These are phyloP conservation scores for Megastigmus dorsalis DNA, from an alignment of 2,888 invertebrate genomes.

Conservation along the genomic window DNA sequence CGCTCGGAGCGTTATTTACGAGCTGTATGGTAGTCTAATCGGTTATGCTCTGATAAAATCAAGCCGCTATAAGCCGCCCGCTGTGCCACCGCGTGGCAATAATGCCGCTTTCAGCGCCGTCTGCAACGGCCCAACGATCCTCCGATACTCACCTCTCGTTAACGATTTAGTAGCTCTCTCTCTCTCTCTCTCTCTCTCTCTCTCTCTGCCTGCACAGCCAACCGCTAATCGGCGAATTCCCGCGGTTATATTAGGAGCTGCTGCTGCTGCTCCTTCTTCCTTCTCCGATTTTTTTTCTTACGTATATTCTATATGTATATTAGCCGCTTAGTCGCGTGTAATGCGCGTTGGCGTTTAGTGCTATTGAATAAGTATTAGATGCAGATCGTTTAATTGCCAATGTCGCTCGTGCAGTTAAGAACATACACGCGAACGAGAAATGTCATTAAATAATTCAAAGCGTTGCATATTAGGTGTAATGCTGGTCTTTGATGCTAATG, in stretches of 20 bases:
- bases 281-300: slow-evolving; percentile 1
- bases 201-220: no score
- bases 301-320: background rate
- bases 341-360: background rate
- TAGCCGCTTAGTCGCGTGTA: background rate
- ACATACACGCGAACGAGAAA: background rate
- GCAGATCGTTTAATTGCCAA: slow-evolving; percentile 6
- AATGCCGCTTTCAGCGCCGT: slow-evolving; percentile 47
- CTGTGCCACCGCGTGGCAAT: slow-evolving; percentile 33
- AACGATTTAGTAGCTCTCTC: slow-evolving; percentile 38
- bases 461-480: no score
- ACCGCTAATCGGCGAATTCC: slow-evolving; percentile 31
- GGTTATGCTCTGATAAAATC: slow-evolving; percentile 54
- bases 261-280: background rate
- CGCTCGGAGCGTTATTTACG: slow-evolving; percentile 41
- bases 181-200: no score
- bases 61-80: slow-evolving; percentile 45
- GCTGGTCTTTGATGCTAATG: no score
- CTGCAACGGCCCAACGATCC: slow-evolving; percentile 36
- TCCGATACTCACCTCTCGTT: slow-evolving; percentile 41
- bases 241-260: no score
- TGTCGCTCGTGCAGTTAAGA: background rate
- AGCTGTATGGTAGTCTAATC: slow-evolving; percentile 51
- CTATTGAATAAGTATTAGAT: slow-evolving; percentile 32
- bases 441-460: background rate